Evolutionary conservation across 2,113 vertebrate species (phyloP).

Genomic region (Corythaixoides concolor): DNA sequence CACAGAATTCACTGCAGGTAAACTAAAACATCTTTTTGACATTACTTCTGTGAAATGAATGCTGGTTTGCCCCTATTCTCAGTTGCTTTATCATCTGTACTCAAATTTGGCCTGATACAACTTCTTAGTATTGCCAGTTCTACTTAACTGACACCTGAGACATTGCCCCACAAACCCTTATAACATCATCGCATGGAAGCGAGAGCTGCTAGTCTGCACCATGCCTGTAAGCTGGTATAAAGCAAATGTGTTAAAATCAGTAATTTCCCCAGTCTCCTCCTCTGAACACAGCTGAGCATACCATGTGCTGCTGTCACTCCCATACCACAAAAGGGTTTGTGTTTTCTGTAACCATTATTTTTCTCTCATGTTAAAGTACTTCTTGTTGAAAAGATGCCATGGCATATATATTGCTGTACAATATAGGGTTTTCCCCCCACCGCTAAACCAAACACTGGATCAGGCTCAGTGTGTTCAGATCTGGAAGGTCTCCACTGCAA

Average conservation of each 20-base stretch:
- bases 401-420: neutral
- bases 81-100: neutral
- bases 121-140: neutral
- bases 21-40: neutral
- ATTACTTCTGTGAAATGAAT: neutral
- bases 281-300: fast-evolving
- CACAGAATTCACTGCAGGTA: neutral
- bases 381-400: neutral
- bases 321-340: neutral
- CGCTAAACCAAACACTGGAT: neutral
- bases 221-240: neutral
- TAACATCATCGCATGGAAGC: neutral
- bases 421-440: neutral
- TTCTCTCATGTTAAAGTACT: neutral
- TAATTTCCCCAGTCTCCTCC: neutral
- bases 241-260: neutral
- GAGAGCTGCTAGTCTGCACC: neutral
- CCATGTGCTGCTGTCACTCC: neutral
- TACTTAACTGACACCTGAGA: neutral
- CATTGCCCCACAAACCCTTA: neutral
- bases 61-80: neutral
- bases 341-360: neutral
- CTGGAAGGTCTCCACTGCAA: neutral
- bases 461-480: neutral
- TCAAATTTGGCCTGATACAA: neutral